Evolutionary conservation across 2,113 vertebrate genomes (phyloP), one percentile per base, ranked within the genome.

Genomic region (Anas platyrhynchos): DNA sequence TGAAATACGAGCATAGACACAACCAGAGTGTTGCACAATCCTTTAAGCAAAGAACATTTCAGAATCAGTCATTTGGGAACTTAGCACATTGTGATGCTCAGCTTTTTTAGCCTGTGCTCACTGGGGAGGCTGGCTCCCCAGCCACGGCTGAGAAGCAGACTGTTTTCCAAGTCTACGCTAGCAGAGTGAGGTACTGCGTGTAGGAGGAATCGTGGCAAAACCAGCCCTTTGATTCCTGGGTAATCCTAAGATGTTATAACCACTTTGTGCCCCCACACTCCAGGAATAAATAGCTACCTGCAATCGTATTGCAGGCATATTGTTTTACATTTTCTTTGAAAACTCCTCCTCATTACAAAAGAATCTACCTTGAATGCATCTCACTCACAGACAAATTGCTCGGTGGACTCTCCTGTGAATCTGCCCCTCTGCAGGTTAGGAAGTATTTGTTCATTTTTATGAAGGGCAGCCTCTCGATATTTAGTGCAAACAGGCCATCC

Each of bases 381-480:
- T 97, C 90, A 55, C 78, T 96, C 67, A 77, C 91, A 96, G 93
- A 92, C 89, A 93, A 95, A 97, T 94, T 96, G 88, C 69, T 90
- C 27, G 2, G 91, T 85, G 93, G 93, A 88, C 94, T 94, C 97
- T 96, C 92, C 86, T 44, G 7, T 73, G 97, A 97, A 80, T 83
- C 92, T 95, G 58, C 91, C 44, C 65, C 76, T 97, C 96, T 89
- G 96, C 59, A 94, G 96, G 94, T 93, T 91, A 86, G 93, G 86
- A 98, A 94, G 80, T 97, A 93, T 98, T 98, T 98, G 96, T 96
- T 98, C 96, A 91, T 96, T 97, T 98, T 97, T 97, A 96, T 97
- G 97, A 97, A 97, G 97, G 95, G 97, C 94, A 96, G 95, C 96
- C 96, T 97, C 97, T 96, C 46, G 86, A 95, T 97, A 97, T 95